Evolutionary conservation across 2,113 vertebrate species (phyloP).

Genomic region (Urocolius indicus): DNA sequence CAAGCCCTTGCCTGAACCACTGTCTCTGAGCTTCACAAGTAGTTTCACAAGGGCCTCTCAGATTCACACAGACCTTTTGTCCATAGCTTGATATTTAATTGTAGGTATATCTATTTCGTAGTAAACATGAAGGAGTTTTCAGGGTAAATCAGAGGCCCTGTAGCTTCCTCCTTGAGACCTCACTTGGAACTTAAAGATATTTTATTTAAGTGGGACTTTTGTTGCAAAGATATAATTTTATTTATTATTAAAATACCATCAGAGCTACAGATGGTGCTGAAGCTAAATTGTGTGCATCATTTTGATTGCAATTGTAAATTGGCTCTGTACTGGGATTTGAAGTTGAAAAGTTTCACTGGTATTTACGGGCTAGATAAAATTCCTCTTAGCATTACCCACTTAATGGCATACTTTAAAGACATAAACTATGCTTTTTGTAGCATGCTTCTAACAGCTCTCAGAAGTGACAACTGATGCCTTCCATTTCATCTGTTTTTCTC

Average conservation of each 20-base stretch:
- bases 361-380: constrained; percentile 77
- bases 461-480: constrained; percentile 38
- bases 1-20: background rate
- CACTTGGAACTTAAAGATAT: background rate
- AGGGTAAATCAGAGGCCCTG: background rate
- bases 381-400: constrained; percentile 49
- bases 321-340: constrained; percentile 56
- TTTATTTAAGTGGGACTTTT: constrained; percentile 39
- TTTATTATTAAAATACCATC: constrained; percentile 74
- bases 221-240: constrained; percentile 64
- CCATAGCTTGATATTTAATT: background rate
- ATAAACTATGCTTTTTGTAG: constrained; percentile 43
- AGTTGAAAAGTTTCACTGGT: constrained; percentile 63
- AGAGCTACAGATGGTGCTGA: constrained; percentile 65
- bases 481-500: constrained; percentile 34
- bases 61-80: background rate
- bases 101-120: background rate
- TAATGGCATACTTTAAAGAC: constrained; percentile 67
- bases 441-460: constrained; percentile 26
- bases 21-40: background rate
- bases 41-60: background rate
- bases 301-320: constrained; percentile 74
- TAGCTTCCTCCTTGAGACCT: background rate
- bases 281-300: constrained; percentile 66
- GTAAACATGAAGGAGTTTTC: background rate